Percentiles rank a stretch among this genome's conserved stretches.
These are phyloP conservation scores for Wiebesia pumilae DNA, from an alignment of 1,140 invertebrate species.

Conservation along the genomic window DNA sequence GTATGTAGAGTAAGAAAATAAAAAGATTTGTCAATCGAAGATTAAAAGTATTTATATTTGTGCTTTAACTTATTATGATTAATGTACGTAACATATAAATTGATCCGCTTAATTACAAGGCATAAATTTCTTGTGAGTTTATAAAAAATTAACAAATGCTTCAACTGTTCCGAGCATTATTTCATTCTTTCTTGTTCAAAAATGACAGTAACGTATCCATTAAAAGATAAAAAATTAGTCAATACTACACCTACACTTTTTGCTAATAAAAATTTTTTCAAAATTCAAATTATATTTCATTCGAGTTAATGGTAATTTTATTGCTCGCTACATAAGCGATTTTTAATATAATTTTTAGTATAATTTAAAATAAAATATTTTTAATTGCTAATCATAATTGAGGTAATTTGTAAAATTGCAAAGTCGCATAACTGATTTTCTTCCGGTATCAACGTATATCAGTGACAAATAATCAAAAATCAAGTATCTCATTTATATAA, in stretches of 20 bases:
- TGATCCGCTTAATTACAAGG: neutral
- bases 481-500: neutral
- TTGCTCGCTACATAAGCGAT: neutral
- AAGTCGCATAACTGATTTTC: neutral
- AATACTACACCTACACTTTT: neutral
- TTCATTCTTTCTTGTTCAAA: constrained; percentile 6
- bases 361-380: neutral
- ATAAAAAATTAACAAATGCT: neutral
- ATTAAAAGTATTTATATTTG: neutral
- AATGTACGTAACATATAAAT: neutral
- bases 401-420: neutral
- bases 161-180: neutral
- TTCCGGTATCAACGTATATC: neutral
- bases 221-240: neutral
- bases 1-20: neutral
- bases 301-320: neutral
- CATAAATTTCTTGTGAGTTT: neutral
- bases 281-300: neutral
- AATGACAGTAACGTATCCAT: neutral
- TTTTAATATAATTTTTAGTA: neutral
- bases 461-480: neutral
- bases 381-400: neutral
- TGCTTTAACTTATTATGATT: neutral
- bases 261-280: neutral
- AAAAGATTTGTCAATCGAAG: neutral